Evolutionary conservation across 2,113 vertebrate species (phyloP).

Genomic region (Orcinus orca): DNA sequence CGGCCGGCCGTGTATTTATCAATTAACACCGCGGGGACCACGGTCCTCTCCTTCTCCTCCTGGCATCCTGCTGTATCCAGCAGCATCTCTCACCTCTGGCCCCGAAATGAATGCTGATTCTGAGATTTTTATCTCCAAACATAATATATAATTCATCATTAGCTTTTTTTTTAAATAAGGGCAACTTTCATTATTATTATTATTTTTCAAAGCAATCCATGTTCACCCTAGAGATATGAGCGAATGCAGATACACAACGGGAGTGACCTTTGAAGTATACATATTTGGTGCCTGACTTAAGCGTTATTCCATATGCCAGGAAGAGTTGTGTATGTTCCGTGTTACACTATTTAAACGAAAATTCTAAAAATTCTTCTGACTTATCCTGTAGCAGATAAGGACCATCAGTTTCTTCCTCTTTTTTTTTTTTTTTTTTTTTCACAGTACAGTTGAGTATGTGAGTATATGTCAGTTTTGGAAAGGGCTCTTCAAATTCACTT

Average conservation of each 20-base stretch:
- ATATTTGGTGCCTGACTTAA: slow-evolving; percentile 50
- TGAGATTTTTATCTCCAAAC: neutral
- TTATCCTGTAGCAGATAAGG: neutral
- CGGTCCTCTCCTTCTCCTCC: neutral
- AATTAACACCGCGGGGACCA: slow-evolving; percentile 60
- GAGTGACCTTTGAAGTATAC: slow-evolving; percentile 26
- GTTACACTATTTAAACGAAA: neutral
- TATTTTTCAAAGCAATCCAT: neutral
- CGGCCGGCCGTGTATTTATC: slow-evolving; percentile 69
- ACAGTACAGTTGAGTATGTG: neutral
- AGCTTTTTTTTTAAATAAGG: neutral
- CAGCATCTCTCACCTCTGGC: neutral
- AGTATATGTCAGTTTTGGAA: neutral
- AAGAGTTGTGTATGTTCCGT: neutral
- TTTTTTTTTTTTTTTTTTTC: neutral
- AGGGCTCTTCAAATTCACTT: neutral
- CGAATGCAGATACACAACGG: neutral
- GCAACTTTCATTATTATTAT: neutral
- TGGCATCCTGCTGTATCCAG: neutral
- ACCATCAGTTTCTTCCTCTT: neutral
- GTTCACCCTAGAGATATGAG: neutral
- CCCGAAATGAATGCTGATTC: neutral
- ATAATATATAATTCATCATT: neutral
- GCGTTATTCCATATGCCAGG: slow-evolving; percentile 26
- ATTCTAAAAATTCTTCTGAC: neutral